A percentile compares a stretch with the other conserved stretches of the same genome.
These are phyloP conservation scores for Tylochromis polylepis DNA, from an alignment of 2,113 vertebrate species.

Conservation along the genomic window DNA sequence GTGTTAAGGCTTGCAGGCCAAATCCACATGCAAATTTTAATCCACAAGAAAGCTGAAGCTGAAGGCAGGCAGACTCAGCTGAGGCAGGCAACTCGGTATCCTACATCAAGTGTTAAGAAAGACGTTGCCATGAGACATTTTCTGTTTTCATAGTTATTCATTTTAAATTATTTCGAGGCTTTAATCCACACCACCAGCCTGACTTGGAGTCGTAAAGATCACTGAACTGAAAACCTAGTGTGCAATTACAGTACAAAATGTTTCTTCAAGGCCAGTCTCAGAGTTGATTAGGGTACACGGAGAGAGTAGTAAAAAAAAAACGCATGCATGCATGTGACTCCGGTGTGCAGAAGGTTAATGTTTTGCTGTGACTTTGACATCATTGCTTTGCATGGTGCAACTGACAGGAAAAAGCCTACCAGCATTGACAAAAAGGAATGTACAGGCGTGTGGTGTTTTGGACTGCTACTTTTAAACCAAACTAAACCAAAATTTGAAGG, in stretches of 20 bases:
- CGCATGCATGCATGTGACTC: neutral
- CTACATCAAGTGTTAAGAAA: neutral
- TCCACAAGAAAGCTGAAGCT: too few species aligned
- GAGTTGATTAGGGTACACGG: neutral
- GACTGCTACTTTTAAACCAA: neutral
- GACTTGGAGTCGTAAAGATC: neutral
- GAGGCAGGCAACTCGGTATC: too few species aligned
- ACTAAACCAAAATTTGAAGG: neutral
- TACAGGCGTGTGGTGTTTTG: neutral
- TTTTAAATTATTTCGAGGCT: too few species aligned
- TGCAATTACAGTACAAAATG: neutral
- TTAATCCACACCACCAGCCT: neutral
- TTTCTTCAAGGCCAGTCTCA: neutral
- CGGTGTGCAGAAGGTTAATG: neutral
- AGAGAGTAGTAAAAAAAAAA: neutral
- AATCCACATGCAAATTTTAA: too few species aligned
- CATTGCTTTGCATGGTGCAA: neutral
- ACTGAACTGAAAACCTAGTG: neutral
- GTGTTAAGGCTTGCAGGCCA: neutral
- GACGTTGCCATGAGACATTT: neutral
- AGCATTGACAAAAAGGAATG: neutral
- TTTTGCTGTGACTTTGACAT: neutral
- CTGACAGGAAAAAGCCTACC: neutral
- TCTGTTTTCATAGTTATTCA: neutral
- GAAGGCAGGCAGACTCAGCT: too few species aligned